Base-by-base conservation (phyloP, 2,113 vertebrate genomes). In the Pseudopodoces humilis region DNA sequence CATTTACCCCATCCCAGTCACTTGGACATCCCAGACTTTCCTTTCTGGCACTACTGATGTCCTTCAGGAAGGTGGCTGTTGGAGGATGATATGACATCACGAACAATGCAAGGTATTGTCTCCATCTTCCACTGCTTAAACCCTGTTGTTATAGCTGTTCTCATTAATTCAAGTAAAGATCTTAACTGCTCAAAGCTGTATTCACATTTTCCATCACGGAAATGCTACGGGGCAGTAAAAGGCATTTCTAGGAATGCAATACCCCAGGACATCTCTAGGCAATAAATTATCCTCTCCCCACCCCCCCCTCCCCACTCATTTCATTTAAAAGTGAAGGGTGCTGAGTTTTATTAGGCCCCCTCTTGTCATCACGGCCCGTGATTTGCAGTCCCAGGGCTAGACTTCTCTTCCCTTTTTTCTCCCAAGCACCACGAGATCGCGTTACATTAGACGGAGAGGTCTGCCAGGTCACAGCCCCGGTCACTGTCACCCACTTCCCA, bases 301-400 rank as follows among this genome's bases (percentile, higher is more conserved):
- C 91, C 93, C 88, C 50, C 56, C 56, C 64, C 85, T 94, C 83
- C 70, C 43, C 85, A 47, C 83, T 60, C 76, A 55, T 91, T 91
- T 92, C 71, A 96, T 96, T 94, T 80, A 82, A 84, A 88, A 96
- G 75, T 67, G 44, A 91, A 90, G 79, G 91, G 95, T 82, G 96
- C 93, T 95, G 96, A 97, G 92, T 95, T 96, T 95, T 96, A 93
- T 53, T 95, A 94, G 96, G 67, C 86, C 85, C 89, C 74, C 64
- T 94, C 94, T 89, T 98, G 97, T 98, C 97, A 97, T 96, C 97
- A 87, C 80, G 16, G 60, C 27, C 86, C 47, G 83, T 97, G 97
- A 98, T 98, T 98, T 97, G 97, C 96, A 94, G 91, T 94, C 79
- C 63, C 53, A 74, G 89, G 90, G 96, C 94, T 78, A 97, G 92